These are phyloP conservation scores for Tholera decimalis DNA, from an alignment of 2,888 invertebrate genomes.

Conservation along the genomic window DNA sequence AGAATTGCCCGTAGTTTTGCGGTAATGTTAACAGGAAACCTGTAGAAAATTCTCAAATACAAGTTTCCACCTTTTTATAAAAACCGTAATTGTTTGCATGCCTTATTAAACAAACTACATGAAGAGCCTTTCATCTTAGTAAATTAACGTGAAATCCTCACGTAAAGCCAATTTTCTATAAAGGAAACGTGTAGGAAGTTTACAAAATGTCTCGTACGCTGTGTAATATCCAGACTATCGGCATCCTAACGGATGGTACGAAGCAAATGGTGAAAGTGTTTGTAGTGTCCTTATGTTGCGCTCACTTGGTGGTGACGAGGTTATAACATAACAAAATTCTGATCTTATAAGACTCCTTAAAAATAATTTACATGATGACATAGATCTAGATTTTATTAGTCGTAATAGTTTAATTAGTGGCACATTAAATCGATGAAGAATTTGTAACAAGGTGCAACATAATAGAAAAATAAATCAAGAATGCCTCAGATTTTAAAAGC, in stretches of 20 bases:
- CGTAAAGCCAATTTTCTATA: conserved; percentile 26
- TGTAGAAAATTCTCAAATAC: conserved; percentile 10
- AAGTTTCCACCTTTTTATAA: conserved; percentile 12
- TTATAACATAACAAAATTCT: conserved; percentile 38
- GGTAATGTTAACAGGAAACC: conserved; percentile 6
- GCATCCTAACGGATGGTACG: conserved; percentile 30
- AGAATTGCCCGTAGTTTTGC: conserved; percentile 9
- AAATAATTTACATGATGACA: neutral
- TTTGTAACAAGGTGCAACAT: neutral
- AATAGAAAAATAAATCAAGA: neutral
- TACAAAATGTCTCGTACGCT: conserved; percentile 23
- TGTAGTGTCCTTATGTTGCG: conserved; percentile 45
- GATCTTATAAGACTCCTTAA: neutral
- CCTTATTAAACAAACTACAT: conserved; percentile 8
- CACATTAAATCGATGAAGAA: neutral
- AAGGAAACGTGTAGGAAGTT: conserved; percentile 13
- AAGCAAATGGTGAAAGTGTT: conserved; percentile 56
- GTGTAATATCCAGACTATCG: conserved; percentile 31
- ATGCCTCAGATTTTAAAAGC: neutral
- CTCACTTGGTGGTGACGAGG: conserved; percentile 17
- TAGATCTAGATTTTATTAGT: neutral
- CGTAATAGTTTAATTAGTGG: too few species aligned
- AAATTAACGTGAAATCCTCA: conserved; percentile 30
- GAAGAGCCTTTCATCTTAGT: conserved; percentile 13
- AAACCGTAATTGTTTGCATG: conserved; percentile 5